Evolutionary conservation across 2,888 invertebrate genomes (phyloP), one percentile per base, ranked within the genome.

Genomic region (Drosophila fungiperda): DNA sequence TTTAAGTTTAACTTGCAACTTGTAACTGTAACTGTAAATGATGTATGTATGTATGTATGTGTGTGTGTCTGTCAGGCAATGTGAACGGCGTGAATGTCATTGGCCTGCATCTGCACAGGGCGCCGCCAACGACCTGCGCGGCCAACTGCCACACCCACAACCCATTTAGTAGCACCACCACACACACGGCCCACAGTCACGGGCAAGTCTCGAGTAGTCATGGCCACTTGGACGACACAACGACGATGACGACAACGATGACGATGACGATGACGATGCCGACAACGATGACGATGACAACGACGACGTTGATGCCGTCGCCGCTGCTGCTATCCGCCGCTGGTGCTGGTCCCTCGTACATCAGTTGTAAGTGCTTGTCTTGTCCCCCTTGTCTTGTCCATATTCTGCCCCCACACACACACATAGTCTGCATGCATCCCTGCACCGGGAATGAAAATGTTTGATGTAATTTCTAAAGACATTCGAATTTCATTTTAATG

Each of bases 11-110:
- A 52, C 52, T 36, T 6, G 61, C 29, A 53, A 69, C 33, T 38
- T 65, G 32, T 54, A 49, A 67, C 48, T 50, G 64, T 54, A 36
- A 67, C 53, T 75, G 63, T 75, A 63, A 61, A 42, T 32, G 49
- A 17, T 20, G 29, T 29, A 58, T 69, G 50, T 54, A 32, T 59
- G 69, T 69, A 60, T 73, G 11, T 64, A 71, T 73, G 54, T 36
- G 52, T 38, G 20, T 69, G 29, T 68, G 53, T 76, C 67, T 72
- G 63, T 69, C 94, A 96, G 96, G 96, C 85, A 94, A 94, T 88
- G 95, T 95, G 49, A 96, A 96, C 91, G 96, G 96, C 55, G 95
- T 96, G 93, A 96, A 96, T 93, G 95, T 96, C 93, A 96, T 95
- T 85, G 94, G 94, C 78, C 92, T 94, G 87, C 94, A 94, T 70